Evolutionary conservation across 2,113 vertebrate species (phyloP).

Genomic region (Cariama cristata): DNA sequence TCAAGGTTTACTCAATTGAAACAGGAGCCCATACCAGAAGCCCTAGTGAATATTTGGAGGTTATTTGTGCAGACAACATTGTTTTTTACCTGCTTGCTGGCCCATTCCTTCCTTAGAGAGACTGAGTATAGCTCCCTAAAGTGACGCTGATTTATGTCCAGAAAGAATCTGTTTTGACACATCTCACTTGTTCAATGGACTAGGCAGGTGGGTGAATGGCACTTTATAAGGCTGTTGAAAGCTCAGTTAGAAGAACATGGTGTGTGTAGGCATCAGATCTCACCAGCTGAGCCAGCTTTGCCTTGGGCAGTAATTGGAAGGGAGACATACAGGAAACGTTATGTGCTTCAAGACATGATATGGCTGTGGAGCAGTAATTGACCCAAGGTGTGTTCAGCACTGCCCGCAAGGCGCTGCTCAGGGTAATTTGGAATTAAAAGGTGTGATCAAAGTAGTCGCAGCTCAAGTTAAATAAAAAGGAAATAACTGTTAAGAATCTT

Average conservation of each 20-base stretch:
- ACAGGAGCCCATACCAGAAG: not conserved
- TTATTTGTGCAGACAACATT: not conserved
- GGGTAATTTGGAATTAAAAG: not conserved
- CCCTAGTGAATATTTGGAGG: not conserved
- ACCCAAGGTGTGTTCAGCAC: not conserved
- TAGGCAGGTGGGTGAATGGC: not conserved
- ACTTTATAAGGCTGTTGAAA: not conserved
- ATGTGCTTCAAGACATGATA: not conserved
- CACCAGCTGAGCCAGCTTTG: not conserved
- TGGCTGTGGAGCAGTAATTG: not conserved
- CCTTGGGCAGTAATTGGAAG: not conserved
- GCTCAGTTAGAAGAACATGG: not conserved
- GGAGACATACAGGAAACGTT: not conserved
- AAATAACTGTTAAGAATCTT: not conserved
- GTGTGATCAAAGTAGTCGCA: not conserved
- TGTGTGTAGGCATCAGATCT: not conserved
- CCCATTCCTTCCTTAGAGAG: not conserved
- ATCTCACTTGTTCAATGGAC: not conserved
- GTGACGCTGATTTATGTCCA: not conserved
- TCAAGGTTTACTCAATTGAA: not conserved
- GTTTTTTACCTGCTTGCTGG: not conserved
- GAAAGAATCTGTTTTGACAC: not conserved
- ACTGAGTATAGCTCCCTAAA: not conserved
- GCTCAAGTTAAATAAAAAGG: not conserved
- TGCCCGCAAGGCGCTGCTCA: rapidly evolving